Evolutionary conservation across 2,888 invertebrate species (phyloP).

Genomic region (Tipula vernalis): DNA sequence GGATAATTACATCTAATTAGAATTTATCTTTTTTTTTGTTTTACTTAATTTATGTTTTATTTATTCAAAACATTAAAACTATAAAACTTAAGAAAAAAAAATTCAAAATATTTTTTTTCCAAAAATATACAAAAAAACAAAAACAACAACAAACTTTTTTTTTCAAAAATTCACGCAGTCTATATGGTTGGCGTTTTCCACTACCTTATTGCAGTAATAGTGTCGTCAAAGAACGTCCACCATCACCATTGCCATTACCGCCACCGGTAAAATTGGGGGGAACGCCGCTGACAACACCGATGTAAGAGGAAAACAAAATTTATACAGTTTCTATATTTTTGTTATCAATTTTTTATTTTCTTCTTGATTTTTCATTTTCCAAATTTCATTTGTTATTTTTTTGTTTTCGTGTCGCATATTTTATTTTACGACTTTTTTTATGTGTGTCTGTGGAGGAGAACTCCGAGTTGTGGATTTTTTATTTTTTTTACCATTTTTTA

Average conservation of each 20-base stretch:
- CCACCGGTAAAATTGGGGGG: constrained; percentile 64
- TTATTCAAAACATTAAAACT: constrained; percentile 29
- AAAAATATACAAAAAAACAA: neutral
- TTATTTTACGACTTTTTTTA: neutral
- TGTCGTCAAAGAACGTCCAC: constrained; percentile 56
- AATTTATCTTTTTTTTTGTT: neutral
- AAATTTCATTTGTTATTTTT: constrained; percentile 21
- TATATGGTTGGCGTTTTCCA: constrained; percentile 94
- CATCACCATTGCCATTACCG: constrained; percentile 66
- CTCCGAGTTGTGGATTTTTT: neutral
- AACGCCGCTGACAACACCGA: constrained; percentile 52
- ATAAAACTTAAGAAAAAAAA: neutral
- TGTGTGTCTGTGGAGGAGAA: neutral
- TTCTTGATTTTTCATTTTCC: constrained; percentile 11
- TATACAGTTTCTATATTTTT: constrained; percentile 14
- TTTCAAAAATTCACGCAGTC: constrained; percentile 43
- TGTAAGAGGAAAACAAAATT: constrained; percentile 38
- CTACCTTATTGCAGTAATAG: constrained; percentile 89
- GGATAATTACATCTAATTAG: neutral
- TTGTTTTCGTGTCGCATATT: too few relatives aligned
- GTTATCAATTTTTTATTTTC: neutral
- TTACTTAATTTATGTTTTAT: constrained; percentile 13
- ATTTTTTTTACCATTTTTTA: neutral
- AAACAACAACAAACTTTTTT: constrained; percentile 9
- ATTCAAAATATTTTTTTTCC: neutral